Conservation (phyloP, 2,888 invertebrate species). For the Macrophya alboannulata region DNA sequence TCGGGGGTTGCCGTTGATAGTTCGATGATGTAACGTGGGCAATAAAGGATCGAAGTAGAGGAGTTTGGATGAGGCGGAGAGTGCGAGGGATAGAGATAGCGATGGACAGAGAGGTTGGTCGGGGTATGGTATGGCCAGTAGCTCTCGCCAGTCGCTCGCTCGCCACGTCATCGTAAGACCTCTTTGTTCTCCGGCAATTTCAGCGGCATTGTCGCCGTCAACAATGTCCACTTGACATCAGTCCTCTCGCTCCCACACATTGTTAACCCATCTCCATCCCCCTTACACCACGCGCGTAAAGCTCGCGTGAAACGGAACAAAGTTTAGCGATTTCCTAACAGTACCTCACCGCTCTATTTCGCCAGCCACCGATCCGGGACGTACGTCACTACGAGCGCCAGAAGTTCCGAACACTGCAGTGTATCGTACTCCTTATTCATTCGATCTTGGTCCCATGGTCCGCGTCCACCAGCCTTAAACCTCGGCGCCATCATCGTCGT, state of each 20-base stretch:
- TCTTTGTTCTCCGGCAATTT: conserved; percentile 80
- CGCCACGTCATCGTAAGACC: conserved; percentile 79
- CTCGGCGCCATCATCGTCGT: neutral
- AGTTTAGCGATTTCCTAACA: conserved; percentile 40
- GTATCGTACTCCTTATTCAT: conserved; percentile 1
- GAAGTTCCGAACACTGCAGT: neutral
- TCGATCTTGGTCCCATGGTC: neutral
- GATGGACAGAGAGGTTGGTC: conserved; percentile 49
- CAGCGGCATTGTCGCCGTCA: conserved; percentile 80
- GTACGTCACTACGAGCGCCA: neutral
- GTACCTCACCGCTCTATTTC: neutral
- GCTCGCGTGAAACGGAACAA: conserved; percentile 46
- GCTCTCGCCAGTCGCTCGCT: conserved; percentile 73
- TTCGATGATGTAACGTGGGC: conserved; percentile 66
- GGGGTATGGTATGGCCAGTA: conserved; percentile 58
- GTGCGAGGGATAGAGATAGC: conserved; percentile 49
- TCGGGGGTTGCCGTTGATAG: conserved; percentile 52
- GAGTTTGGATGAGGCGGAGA: conserved; percentile 29
- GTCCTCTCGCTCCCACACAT: conserved; percentile 75
- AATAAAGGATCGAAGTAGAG: conserved; percentile 62
- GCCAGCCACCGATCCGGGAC: neutral
- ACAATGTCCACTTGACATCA: conserved; percentile 80
- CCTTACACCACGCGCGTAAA: conserved; percentile 46
- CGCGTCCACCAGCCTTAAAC: conserved; percentile 25
- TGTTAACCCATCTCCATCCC: conserved; percentile 71